Base-by-base conservation (phyloP, 2,797 vertebrate species). In the Bradypodion pumilum region DNA sequence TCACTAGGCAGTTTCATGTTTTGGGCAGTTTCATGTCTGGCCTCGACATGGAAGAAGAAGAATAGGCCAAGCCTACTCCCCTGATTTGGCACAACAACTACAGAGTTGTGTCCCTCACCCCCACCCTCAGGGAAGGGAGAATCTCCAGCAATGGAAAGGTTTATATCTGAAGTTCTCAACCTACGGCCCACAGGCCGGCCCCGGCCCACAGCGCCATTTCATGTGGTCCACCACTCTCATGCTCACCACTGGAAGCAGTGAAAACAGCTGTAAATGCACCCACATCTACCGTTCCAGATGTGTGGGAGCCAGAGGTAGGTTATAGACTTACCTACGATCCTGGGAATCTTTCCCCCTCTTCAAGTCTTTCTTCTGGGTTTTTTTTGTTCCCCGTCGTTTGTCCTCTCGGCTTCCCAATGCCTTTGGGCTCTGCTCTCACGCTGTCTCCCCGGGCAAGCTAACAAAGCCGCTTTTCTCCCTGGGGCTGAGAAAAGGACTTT, bases 401-500 rank as follows among this genome's bases (percentile, higher is more conserved):
- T 97, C 95, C 85, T 96, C 97, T 97, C 96, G 95, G 95, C 96
- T 97, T 97, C 97, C 96, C 97, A 97, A 96, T 95, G 96, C 94
- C 69, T 95, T 94, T 90, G 68, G 78, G 92, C 95, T 93, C 87
- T 70, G 94, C 97, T 96, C 97, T 97, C 96, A 95, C 95, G 95
- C 96, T 96, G 97, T 97, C 97, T 97, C 95, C 96, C 96, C 97
- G 96, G 97, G 97, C 96, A 92, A 94, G 94, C 97, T 97, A 98
- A 99, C 98, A 99, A 99, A 99, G 98, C 97, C 92, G 97, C 97
- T 98, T 97, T 98, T 98, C 97, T 98, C 97, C 92, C 94, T 94
- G 93, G 96, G 93, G 91, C 94, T 93, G 95, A 98, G 96, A 97
- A 97, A 97, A 97, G 95, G 96, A 94, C 95, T 97, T 96, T 96